Conservation (phyloP, 2,797 vertebrate species). For the Sebastes minor region DNA sequence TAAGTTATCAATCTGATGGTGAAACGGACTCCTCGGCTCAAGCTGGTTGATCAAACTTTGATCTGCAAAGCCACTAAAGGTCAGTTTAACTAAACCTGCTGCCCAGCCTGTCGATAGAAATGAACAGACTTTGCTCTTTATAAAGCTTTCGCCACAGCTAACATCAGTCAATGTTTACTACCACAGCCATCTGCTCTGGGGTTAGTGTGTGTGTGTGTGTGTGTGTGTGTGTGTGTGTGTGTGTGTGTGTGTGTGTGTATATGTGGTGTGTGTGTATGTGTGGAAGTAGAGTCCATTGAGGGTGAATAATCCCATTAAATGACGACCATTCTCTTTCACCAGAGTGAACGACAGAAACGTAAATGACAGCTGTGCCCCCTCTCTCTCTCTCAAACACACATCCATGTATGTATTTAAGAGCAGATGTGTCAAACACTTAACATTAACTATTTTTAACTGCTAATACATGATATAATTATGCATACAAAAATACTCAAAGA, state of each 20-base stretch:
- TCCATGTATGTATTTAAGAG: background rate
- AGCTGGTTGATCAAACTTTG: constrained; percentile 31
- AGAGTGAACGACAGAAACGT: constrained; percentile 42
- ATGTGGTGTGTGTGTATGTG: constrained; percentile 18
- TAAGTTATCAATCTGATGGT: background rate
- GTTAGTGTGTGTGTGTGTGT: constrained; percentile 18
- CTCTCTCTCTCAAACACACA: background rate
- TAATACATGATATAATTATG: background rate
- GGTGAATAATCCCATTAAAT: constrained; percentile 79
- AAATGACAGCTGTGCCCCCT: constrained; percentile 65
- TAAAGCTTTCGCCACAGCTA: constrained; percentile 36
- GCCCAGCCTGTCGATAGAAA: constrained; percentile 55
- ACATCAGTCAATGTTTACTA: constrained; percentile 75
- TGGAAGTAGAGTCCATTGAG: constrained; percentile 67
- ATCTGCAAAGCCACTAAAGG: constrained; percentile 44
- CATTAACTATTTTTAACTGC: constrained; percentile 1
- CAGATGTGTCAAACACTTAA: constrained; percentile 29
- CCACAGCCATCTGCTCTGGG: constrained; percentile 70
- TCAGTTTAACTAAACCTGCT: constrained; percentile 58
- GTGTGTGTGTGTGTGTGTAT: constrained; percentile 24
- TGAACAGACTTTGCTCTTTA: constrained; percentile 64
- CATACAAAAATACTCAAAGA: background rate
- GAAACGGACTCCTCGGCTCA: background rate
- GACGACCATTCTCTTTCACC: constrained; percentile 67
- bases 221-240: constrained; percentile 30